Base-by-base conservation (phyloP, 2,888 invertebrate species). In the Amphipyra tragopoginis region DNA sequence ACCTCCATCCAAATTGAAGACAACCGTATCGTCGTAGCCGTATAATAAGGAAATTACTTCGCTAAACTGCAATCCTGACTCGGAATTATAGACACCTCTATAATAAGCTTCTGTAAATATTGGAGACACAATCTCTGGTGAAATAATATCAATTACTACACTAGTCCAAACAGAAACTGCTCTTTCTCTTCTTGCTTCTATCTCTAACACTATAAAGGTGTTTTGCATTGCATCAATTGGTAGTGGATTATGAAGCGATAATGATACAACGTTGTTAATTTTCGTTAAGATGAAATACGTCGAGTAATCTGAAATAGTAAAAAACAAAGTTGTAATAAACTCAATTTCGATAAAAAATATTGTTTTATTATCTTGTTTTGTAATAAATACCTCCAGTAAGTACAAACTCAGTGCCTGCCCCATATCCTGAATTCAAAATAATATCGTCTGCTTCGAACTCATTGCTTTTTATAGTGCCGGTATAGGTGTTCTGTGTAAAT, bases 401-500 rank as follows among this genome's bases (percentile, higher is more conserved):
- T 10, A 60, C 14, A 70, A 90, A 91, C 6, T 78, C 55, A 0
- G 88, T 88, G 48, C 76, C 82, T 26, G 62, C 9, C 8, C 73
- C 70, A 65, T 82, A 89, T 14, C 91, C 92, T 49, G 72, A 74
- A 43, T 80, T 78, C 5, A 93, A 84, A 26, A 83, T 59, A 36
- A 92, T 81, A 54, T 72, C 64, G 50, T 87, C 88, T 2, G 85
- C 56, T 8, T 50, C 65, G 10, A 91, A 56, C 6, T 39, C 49
- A 50, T 80, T 75, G 39, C 84, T 68, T 52, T 85, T 79, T 39
- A 90, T 61, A 7, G 67, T 57, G 9, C 89, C 92, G 14, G 73
- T 69, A 65, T 91, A 93, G 15, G 81, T 84, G 49, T 82, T 86
- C 71, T 84, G 82, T 9, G 86, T 71, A 80, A 92, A 93, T 43